Evolutionary conservation across 2,797 vertebrate species (phyloP).

Genomic region (Acipenser ruthenus): DNA sequence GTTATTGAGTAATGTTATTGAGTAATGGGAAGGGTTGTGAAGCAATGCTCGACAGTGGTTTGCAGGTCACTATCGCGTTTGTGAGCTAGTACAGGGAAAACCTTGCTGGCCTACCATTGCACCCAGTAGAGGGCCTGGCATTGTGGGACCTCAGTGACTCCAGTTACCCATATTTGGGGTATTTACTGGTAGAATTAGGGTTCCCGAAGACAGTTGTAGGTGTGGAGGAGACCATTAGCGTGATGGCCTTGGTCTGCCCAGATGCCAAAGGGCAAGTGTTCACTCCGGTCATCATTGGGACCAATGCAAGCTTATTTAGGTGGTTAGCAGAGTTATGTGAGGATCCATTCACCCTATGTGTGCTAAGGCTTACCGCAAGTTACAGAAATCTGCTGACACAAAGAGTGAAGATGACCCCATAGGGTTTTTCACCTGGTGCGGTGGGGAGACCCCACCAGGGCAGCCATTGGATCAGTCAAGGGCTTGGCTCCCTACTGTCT

Average conservation of each 20-base stretch:
- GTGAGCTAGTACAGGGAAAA: slow-evolving; percentile 14
- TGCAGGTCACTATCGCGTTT: slow-evolving; percentile 21
- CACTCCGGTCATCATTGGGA: background rate
- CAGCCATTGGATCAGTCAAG: no score
- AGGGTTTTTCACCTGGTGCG: no score
- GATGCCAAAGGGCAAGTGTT: background rate
- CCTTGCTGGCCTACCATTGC: background rate
- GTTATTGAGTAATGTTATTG: no score
- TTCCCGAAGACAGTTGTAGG: background rate
- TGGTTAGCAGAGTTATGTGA: no score
- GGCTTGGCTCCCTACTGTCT: no score
- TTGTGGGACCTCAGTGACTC: background rate
- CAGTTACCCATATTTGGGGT: background rate
- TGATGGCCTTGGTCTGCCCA: background rate
- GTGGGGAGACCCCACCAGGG: no score
- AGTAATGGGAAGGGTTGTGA: slow-evolving; percentile 11
- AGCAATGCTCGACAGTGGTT: slow-evolving; percentile 12
- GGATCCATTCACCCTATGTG: no score
- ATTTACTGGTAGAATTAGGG: background rate
- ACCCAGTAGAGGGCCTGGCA: background rate
- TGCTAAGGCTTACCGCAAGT: no score
- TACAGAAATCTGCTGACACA: no score
- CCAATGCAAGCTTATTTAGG: background rate
- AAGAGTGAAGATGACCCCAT: no score
- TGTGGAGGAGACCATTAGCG: background rate